phyloP scores from a whole-genome alignment of 2,113 vertebrate genomes.

The Grammomys dolichurus region DNA sequence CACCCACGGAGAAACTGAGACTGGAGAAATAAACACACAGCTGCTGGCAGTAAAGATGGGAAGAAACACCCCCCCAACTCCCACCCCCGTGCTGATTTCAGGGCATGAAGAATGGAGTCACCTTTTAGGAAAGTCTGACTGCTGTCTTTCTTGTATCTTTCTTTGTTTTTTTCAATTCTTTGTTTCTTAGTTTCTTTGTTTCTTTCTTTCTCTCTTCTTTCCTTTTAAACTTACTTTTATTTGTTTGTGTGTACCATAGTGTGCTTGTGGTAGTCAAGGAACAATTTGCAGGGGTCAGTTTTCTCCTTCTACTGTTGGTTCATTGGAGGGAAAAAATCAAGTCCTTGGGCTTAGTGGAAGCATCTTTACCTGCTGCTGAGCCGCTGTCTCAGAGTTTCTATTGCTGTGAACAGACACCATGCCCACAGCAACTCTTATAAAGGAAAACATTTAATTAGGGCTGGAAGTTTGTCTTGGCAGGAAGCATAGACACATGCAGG shows the following conservation, averaged over 20 bases:
- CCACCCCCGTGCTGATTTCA: neutral
- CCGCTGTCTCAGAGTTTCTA: neutral
- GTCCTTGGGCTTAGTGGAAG: neutral
- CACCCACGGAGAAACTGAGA: neutral
- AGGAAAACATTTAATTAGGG: too few relatives aligned
- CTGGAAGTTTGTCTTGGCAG: too few relatives aligned
- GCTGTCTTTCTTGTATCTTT: too few relatives aligned
- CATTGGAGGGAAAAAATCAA: too few relatives aligned
- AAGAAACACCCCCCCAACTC: neutral
- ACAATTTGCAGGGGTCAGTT: neutral
- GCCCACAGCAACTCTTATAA: too few relatives aligned
- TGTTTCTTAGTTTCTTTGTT: too few relatives aligned
- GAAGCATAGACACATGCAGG: too few relatives aligned
- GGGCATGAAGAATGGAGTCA: neutral
- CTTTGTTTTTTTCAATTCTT: too few relatives aligned
- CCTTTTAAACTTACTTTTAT: too few relatives aligned
- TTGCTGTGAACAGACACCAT: too few relatives aligned
- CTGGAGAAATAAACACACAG: neutral
- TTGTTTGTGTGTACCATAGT: neutral
- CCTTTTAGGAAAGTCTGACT: conserved; percentile 25
- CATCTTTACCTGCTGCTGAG: neutral
- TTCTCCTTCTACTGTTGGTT: neutral
- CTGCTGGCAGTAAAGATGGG: neutral
- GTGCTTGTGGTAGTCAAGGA: neutral
- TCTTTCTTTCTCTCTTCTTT: too few relatives aligned